A percentile compares a stretch with the other conserved stretches of the same genome.
phyloP scores from a whole-genome alignment of 2,113 vertebrate genomes.

The Centropristis striata region DNA sequence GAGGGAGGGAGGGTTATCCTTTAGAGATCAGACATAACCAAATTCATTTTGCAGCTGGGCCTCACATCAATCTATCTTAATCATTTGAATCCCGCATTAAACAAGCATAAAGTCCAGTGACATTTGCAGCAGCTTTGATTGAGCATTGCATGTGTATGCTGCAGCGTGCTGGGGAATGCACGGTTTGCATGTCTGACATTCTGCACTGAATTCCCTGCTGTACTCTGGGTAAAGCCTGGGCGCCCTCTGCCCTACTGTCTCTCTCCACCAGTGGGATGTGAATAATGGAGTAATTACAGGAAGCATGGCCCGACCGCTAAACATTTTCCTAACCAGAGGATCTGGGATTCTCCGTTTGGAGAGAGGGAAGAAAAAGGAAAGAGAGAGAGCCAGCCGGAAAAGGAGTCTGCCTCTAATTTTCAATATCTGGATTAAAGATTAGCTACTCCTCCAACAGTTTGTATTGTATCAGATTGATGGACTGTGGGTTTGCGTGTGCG shows the following conservation, averaged over 20 bases:
- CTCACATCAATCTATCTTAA: conserved; percentile 33
- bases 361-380: conserved; percentile 37
- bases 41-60: conserved; percentile 47
- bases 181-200: conserved; percentile 50
- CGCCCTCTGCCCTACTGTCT: conserved; percentile 55
- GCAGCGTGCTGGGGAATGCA: conserved; percentile 21
- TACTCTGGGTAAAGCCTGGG: conserved; percentile 38
- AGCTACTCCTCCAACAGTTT: conserved; percentile 33
- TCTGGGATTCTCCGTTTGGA: conserved; percentile 59
- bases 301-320: conserved; percentile 70
- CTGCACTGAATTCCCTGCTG: conserved; percentile 32
- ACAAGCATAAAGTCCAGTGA: conserved; percentile 13
- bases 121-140: conserved; percentile 26
- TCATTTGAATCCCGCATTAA: conserved; percentile 25
- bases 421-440: conserved; percentile 76
- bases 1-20: conserved; percentile 11
- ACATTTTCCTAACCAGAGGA: conserved; percentile 77
- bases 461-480: conserved; percentile 40
- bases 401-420: conserved; percentile 72
- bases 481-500: conserved; percentile 20
- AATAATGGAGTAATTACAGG: conserved; percentile 83
- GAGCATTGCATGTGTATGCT: conserved; percentile 3
- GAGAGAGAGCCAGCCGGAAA: conserved; percentile 34
- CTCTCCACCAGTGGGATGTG: conserved; percentile 67
- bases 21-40: conserved; percentile 35